These are phyloP conservation scores for Anthoptus insignis DNA, from an alignment of 2,888 invertebrate genomes.

Conservation along the genomic window DNA sequence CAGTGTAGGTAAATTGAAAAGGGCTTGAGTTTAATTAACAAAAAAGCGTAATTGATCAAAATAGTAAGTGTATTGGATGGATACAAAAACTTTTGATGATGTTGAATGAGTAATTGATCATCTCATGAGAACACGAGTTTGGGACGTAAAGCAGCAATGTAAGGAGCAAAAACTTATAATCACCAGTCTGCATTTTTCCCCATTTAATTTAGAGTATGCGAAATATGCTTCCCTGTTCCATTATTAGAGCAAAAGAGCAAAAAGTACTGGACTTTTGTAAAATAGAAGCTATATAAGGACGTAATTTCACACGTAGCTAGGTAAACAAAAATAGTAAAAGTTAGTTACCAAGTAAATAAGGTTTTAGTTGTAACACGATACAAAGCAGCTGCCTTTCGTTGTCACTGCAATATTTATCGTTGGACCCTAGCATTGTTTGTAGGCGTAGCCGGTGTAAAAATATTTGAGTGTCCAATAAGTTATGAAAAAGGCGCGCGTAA, in stretches of 20 bases:
- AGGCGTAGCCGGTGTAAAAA: constrained; percentile 7
- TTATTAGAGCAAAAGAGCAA: too few species aligned
- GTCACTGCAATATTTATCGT: not conserved
- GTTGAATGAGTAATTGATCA: too few species aligned
- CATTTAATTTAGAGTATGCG: too few species aligned
- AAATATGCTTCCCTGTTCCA: too few species aligned
- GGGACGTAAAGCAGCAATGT: too few species aligned
- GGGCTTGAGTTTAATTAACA: constrained; percentile 36
- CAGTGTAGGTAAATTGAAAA: constrained; percentile 51
- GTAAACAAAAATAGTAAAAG: not conserved
- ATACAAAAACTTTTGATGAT: not conserved
- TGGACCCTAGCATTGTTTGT: not conserved
- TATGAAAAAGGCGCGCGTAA: constrained; percentile 62
- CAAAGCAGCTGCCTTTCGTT: not conserved
- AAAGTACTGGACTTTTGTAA: too few species aligned
- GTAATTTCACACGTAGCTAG: not conserved
- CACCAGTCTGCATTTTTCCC: too few species aligned
- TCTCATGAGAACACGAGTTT: too few species aligned
- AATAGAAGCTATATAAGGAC: not conserved
- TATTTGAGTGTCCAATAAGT: constrained; percentile 43
- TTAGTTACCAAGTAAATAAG: not conserved
- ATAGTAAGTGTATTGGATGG: not conserved
- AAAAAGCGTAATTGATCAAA: not conserved
- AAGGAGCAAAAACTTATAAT: too few species aligned
- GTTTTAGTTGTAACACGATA: not conserved